These are phyloP conservation scores for Tethea ocularis DNA, from an alignment of 2,888 invertebrate species.

Conservation along the genomic window DNA sequence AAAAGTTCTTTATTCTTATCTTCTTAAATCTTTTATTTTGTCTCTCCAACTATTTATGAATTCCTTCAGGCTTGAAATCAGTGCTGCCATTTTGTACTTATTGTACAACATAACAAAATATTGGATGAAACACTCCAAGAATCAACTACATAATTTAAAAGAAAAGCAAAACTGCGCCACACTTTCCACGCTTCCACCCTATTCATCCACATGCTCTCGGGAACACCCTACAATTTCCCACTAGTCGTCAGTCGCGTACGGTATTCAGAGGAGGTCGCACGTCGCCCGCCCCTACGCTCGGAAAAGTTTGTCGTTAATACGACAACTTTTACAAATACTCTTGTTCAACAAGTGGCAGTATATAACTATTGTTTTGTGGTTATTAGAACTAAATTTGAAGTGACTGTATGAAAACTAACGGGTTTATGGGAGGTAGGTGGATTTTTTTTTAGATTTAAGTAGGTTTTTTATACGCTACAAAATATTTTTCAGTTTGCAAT, in stretches of 20 bases:
- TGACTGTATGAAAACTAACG: conserved; percentile 20
- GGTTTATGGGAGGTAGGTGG: conserved; percentile 32
- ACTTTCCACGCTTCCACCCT: not conserved
- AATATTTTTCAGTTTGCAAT: not conserved
- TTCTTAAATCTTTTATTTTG: too few species aligned
- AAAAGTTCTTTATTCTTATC: too few species aligned
- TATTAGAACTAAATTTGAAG: conserved; percentile 13
- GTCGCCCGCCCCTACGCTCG: conserved; percentile 16
- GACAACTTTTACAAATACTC: conserved; percentile 6
- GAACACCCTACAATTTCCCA: conserved; percentile 1
- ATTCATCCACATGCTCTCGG: not conserved
- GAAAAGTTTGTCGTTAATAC: conserved; percentile 23
- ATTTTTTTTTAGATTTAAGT: not conserved
- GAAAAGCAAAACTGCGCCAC: not conserved
- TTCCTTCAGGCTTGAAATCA: too few species aligned
- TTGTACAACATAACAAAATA: too few species aligned
- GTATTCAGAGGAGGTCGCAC: conserved; percentile 18
- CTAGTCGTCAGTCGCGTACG: conserved; percentile 25
- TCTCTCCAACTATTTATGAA: too few species aligned
- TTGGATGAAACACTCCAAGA: too few species aligned
- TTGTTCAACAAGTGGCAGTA: conserved; percentile 26
- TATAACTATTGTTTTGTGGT: conserved; percentile 26
- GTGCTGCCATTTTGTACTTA: too few species aligned
- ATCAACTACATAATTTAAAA: not conserved
- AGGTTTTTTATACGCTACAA: not conserved